Conservation (phyloP, 2,797 vertebrate genomes). For the Gouania willdenowi region DNA sequence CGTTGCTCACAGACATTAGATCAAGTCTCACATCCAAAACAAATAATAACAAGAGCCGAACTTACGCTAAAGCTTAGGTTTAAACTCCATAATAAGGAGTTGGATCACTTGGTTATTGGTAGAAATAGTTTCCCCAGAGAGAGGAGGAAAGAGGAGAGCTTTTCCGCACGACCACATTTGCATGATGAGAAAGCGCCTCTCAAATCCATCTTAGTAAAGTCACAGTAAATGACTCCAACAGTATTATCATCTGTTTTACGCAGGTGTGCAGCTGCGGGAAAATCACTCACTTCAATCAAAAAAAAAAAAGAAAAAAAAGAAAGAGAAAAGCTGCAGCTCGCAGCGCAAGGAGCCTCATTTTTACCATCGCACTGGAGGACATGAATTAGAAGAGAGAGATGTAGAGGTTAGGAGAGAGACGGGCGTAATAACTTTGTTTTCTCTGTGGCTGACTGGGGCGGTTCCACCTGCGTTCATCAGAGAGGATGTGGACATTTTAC, state of each 20-base stretch:
- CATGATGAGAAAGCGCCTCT: slow-evolving; percentile 66
- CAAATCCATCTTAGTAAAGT: slow-evolving; percentile 72
- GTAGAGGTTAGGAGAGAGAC: slow-evolving; percentile 26
- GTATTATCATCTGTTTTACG: slow-evolving; percentile 70
- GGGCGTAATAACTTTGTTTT: slow-evolving; percentile 54
- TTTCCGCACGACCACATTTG: slow-evolving; percentile 55
- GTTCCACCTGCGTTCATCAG: slow-evolving; percentile 21
- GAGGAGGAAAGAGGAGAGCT: slow-evolving; percentile 23
- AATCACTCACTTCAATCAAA: slow-evolving; percentile 72
- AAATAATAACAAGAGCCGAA: slow-evolving; percentile 58
- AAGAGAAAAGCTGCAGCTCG: slow-evolving; percentile 75
- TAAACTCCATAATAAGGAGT: slow-evolving; percentile 53
- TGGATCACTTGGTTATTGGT: slow-evolving; percentile 42
- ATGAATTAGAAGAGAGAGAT: slow-evolving; percentile 45
- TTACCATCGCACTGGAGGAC: slow-evolving; percentile 75
- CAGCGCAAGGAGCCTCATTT: slow-evolving; percentile 77
- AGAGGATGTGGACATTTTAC: too few relatives aligned
- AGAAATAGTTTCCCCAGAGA: slow-evolving; percentile 55
- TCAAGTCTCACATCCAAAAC: slow-evolving; percentile 46
- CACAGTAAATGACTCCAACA: slow-evolving; percentile 68
- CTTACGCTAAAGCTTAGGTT: slow-evolving; percentile 50
- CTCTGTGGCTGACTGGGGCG: slow-evolving; percentile 22
- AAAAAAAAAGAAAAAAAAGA: too few relatives aligned
- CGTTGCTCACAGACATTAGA: slow-evolving; percentile 48
- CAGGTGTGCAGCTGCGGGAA: slow-evolving; percentile 60